Conservation (phyloP, 2,888 invertebrate species). For the Pimpla rufipes region DNA sequence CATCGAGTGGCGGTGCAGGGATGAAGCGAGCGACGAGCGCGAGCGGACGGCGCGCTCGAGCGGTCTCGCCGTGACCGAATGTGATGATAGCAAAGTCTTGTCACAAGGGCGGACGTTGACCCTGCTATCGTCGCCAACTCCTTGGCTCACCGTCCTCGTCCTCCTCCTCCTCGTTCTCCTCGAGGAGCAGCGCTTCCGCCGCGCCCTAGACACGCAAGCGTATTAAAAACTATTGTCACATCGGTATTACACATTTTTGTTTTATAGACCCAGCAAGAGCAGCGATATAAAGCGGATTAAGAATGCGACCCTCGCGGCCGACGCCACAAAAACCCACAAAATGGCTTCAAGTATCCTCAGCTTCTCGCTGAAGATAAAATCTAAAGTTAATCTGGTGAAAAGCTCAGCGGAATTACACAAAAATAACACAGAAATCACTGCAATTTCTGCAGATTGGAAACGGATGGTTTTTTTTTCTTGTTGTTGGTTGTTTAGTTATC, state of each 20-base stretch:
- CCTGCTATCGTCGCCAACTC: slow-evolving; percentile 95
- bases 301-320: not conserved
- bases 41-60: slow-evolving; percentile 73
- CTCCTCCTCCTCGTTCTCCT: slow-evolving; percentile 95
- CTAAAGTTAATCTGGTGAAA: too few species aligned
- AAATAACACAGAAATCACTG: too few species aligned
- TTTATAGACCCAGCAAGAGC: not conserved
- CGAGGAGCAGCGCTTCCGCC: slow-evolving; percentile 90
- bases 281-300: not conserved
- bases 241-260: too few species aligned
- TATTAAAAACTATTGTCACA: not conserved
- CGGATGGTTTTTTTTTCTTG: too few species aligned
- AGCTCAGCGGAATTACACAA: too few species aligned
- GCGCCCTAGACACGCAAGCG: slow-evolving; percentile 76
- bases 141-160: slow-evolving; percentile 94
- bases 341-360: too few species aligned
- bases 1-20: slow-evolving; percentile 75
- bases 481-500: too few species aligned
- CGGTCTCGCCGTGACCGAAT: slow-evolving; percentile 75
- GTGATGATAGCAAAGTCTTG: slow-evolving; percentile 67
- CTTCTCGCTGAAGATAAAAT: too few species aligned
- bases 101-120: slow-evolving; percentile 74
- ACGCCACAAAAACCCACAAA: too few species aligned
- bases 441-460: too few species aligned
- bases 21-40: slow-evolving; percentile 74